A percentile compares a stretch with the other conserved stretches of the same genome.
Evolutionary conservation across 2,888 invertebrate genomes (phyloP).

Genomic region (Acanthosoma haemorrhoidale): DNA sequence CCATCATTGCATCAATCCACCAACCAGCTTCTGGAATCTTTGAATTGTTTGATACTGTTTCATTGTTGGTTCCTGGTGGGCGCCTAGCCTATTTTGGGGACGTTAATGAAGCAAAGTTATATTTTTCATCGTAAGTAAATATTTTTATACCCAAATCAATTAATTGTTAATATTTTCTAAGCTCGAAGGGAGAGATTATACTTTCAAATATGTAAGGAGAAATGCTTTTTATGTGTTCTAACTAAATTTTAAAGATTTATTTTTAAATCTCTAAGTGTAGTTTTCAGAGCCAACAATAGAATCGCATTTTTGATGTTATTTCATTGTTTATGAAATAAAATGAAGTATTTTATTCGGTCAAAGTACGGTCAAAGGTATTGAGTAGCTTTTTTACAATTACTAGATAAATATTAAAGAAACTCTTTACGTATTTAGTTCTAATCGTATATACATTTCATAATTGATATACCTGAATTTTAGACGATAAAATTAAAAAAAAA

Average conservation of each 20-base stretch:
- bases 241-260: neutral
- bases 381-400: too few relatives aligned
- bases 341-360: too few relatives aligned
- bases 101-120: conserved; percentile 58
- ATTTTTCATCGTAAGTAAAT: conserved; percentile 60
- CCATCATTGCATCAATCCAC: conserved; percentile 80
- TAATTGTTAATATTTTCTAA: neutral
- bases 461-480: too few relatives aligned
- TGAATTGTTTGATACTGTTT: conserved; percentile 70
- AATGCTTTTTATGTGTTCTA: neutral
- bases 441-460: too few relatives aligned
- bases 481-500: too few relatives aligned
- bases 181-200: too few relatives aligned
- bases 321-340: too few relatives aligned
- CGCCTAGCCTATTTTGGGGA: conserved; percentile 72
- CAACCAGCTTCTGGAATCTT: conserved; percentile 84
- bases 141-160: neutral
- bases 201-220: neutral
- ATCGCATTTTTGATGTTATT: too few relatives aligned
- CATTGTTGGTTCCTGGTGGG: conserved; percentile 68
- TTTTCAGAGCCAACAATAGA: too few relatives aligned
- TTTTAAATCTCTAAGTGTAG: neutral
- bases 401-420: too few relatives aligned
- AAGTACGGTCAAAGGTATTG: too few relatives aligned
- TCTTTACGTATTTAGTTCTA: too few relatives aligned